Percentiles rank a stretch among this genome's conserved stretches.
phyloP scores from a whole-genome alignment of 2,113 vertebrate genomes.

The Phainopepla nitens region DNA sequence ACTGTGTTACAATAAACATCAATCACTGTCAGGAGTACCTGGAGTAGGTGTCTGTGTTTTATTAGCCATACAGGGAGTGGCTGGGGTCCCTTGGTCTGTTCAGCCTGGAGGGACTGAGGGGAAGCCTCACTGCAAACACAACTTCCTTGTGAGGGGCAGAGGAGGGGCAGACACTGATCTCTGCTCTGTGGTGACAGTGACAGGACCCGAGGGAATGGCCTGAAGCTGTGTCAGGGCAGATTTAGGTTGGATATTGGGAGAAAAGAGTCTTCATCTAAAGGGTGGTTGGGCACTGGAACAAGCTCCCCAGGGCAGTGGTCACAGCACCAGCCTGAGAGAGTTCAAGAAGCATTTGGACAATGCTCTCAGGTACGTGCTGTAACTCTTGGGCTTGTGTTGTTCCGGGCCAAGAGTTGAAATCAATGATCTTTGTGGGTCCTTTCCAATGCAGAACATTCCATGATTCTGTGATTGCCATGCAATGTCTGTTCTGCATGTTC shows the following conservation, averaged over 20 bases:
- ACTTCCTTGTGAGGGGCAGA: fast-evolving
- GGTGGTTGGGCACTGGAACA: fast-evolving
- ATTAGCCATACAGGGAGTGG: background rate
- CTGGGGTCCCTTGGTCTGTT: fast-evolving
- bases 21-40: background rate
- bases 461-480: background rate
- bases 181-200: background rate
- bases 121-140: background rate
- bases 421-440: background rate
- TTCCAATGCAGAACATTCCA: background rate
- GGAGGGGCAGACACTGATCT: background rate
- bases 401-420: background rate
- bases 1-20: background rate
- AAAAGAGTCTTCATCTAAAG: background rate
- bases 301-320: background rate
- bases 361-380: background rate
- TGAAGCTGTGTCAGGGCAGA: fast-evolving
- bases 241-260: background rate
- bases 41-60: background rate
- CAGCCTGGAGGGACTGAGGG: background rate
- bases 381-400: background rate
- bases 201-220: fast-evolving
- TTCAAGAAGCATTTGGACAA: fast-evolving
- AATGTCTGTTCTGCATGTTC: background rate
- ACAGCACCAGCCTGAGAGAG: fast-evolving